Conservation (phyloP, 2,797 vertebrate genomes). For the Chrosomus eos region DNA sequence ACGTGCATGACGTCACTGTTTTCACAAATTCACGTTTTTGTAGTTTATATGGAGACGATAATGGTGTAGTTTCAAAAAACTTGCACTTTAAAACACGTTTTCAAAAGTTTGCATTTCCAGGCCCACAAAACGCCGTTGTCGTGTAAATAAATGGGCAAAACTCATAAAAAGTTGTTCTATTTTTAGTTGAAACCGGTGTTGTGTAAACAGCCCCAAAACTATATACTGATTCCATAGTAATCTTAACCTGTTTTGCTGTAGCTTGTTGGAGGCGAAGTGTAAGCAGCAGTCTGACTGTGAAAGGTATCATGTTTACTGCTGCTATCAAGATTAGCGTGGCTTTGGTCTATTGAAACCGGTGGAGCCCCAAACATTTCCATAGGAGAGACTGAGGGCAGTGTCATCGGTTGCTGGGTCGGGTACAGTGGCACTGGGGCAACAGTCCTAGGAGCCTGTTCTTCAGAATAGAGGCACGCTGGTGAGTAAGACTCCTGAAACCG, state of each 20-base stretch:
- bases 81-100: not conserved
- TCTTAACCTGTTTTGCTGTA: conserved; percentile 44
- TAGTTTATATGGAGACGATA: not conserved
- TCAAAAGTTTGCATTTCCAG: not conserved
- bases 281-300: not conserved
- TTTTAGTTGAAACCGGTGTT: not conserved
- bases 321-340: not conserved
- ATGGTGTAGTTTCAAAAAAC: not conserved
- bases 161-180: not conserved
- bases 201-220: not conserved
- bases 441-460: conserved; percentile 37
- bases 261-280: not conserved
- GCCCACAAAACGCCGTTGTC: not conserved
- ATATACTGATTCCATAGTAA: not conserved
- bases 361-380: conserved; percentile 6
- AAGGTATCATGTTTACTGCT: not conserved
- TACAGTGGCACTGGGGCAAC: conserved; percentile 54
- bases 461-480: conserved; percentile 10
- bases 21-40: not conserved
- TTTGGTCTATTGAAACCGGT: not conserved
- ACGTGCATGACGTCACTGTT: not conserved
- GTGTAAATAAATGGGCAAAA: too few species aligned
- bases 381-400: not conserved
- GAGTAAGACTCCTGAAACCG: conserved; percentile 20
- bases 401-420: conserved; percentile 28